Evolutionary conservation across 2,888 invertebrate genomes (phyloP).

Genomic region (Stomorhina lunata): DNA sequence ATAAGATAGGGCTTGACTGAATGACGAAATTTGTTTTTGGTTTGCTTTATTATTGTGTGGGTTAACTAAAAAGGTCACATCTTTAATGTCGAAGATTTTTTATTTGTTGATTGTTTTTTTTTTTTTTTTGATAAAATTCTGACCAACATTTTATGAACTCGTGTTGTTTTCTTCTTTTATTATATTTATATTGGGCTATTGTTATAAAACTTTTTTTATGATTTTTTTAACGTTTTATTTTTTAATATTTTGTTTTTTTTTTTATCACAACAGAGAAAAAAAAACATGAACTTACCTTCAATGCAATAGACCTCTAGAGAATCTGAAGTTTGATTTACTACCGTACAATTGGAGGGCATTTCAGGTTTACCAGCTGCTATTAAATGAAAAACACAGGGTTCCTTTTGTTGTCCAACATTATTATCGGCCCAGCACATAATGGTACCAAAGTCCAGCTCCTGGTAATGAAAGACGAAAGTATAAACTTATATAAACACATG

Average conservation of each 20-base stretch:
- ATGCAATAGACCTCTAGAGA: slow-evolving; percentile 88
- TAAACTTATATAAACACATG: background rate
- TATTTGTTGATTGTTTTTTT: background rate
- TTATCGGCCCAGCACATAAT: slow-evolving; percentile 89
- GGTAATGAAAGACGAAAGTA: slow-evolving; percentile 30
- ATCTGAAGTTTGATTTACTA: slow-evolving; percentile 88
- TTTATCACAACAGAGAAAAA: background rate
- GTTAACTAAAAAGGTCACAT: slow-evolving; percentile 42
- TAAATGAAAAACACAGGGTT: slow-evolving; percentile 88
- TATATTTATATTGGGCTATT: slow-evolving; percentile 18
- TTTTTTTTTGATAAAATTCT: background rate
- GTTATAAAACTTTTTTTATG: slow-evolving; percentile 3
- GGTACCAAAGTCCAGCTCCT: slow-evolving; percentile 88
- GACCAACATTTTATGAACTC: slow-evolving; percentile 30
- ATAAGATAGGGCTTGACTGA: too few relatives aligned
- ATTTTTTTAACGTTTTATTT: background rate
- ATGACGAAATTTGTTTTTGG: background rate
- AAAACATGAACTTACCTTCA: slow-evolving; percentile 79
- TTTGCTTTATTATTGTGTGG: background rate
- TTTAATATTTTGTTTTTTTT: background rate
- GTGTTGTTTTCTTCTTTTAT: background rate
- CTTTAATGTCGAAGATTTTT: slow-evolving; percentile 3
- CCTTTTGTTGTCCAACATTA: slow-evolving; percentile 85
- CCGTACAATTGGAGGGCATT: slow-evolving; percentile 87
- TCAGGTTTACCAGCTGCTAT: slow-evolving; percentile 90